Base-by-base conservation (phyloP, 2,797 vertebrate genomes). In the Syngnathus acus region DNA sequence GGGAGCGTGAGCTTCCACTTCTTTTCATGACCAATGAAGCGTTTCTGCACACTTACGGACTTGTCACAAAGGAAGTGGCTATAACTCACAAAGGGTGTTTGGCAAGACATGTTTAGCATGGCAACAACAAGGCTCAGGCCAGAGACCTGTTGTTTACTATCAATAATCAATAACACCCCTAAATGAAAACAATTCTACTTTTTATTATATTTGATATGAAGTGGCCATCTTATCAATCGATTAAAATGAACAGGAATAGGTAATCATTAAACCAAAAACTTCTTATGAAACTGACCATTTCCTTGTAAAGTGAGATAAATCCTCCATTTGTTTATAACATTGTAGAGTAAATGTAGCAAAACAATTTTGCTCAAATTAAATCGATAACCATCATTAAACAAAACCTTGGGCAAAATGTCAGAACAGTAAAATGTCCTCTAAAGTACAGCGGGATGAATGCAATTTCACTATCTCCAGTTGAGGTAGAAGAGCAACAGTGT, bases 21-120 rank as follows among this genome's bases (percentile, higher is more conserved):
- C 68, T 74, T 77, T 82, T 65, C 21, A 43, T 53, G 50, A 62
- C 21, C 59, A 69, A 43, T 70, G 65, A 74, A 65, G 69, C 74
- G 67, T 76, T 69, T 53, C 61, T 72, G 48, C 54, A 66, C 68
- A 16, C 48, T 21, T 51, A 38, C n/a, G 40, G 21, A 7, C 42
- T 43, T 45, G 37, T 59, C 37, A 45, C 60, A 62, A 45, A 62
- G 10, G 42, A 62, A 26, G 42, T 2, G 5, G 40, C 26, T 23
- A 62, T 43, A 43, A 62, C 60, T 26, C 40, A 45, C 17, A 5
- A 45, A 61, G n/a, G 39, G n/a, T 61, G 60, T 45, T 26, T 13
- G 13, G 59, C 39, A 62, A 62, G 42, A 21, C 60, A 45, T 45
- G 60, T 43, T 62, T 26, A 42, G 60, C 40, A 42, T 14, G 40